phyloP scores from a whole-genome alignment of 2,888 invertebrate species.

The Dicycla oo region DNA sequence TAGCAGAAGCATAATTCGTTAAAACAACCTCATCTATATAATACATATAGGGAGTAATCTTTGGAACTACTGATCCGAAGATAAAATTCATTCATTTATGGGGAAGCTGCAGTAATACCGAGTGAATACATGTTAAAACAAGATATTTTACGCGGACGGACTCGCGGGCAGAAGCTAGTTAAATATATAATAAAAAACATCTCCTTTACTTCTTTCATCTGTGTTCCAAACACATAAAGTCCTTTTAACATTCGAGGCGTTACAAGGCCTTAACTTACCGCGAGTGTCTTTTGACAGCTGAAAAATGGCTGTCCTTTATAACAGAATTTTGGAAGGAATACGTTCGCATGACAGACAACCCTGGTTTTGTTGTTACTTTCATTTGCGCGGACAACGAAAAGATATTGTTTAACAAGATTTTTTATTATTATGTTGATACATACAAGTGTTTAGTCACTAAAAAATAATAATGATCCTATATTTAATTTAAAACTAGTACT shows the following conservation, averaged over 20 bases:
- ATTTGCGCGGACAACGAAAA: conserved; percentile 15
- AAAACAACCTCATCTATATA: no score
- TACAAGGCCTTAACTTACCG: conserved; percentile 11
- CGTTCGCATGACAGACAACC: conserved; percentile 6
- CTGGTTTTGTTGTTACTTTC: conserved; percentile 12
- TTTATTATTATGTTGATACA: no score
- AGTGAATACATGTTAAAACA: no score
- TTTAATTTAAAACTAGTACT: no score
- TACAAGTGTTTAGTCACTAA: neutral
- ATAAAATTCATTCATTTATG: neutral
- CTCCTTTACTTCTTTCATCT: conserved; percentile 3
- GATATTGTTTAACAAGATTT: neutral
- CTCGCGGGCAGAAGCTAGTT: no score
- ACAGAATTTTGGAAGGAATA: conserved; percentile 29
- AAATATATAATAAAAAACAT: neutral
- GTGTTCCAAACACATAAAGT: conserved; percentile 15
- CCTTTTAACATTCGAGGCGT: conserved; percentile 27
- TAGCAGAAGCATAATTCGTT: no score
- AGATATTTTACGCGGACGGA: no score
- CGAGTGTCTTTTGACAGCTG: conserved; percentile 42
- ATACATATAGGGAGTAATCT: neutral
- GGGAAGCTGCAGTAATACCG: neutral
- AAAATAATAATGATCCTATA: no score
- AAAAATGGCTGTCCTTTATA: conserved; percentile 46
- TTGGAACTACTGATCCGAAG: neutral